Evolutionary conservation across 1,140 invertebrate genomes (phyloP).

Genomic region (Drosophila simulans): DNA sequence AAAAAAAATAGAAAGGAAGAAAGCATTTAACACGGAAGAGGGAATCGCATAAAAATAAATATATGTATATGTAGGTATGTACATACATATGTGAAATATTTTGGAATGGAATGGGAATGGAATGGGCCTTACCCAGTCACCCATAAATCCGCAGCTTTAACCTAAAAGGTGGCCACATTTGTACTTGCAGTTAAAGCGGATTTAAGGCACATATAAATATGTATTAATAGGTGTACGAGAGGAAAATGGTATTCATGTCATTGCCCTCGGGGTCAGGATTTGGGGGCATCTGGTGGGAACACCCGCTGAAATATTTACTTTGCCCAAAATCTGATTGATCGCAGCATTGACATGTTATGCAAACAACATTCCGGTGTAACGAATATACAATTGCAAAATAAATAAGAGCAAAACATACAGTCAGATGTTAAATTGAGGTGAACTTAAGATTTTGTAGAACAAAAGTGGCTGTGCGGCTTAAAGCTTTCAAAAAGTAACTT

Average conservation of each 20-base stretch:
- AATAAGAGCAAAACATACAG: not conserved
- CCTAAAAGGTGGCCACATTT: constrained; percentile 45
- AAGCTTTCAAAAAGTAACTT: too few relatives aligned
- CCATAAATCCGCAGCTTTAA: constrained; percentile 30
- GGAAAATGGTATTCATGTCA: constrained; percentile 6
- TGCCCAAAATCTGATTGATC: constrained; percentile 4
- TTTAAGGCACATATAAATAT: constrained; percentile 1
- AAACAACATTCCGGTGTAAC: constrained; percentile 6
- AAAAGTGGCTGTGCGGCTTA: too few relatives aligned
- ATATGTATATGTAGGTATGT: constrained; percentile 17
- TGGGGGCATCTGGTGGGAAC: constrained; percentile 4
- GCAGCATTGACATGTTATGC: not conserved
- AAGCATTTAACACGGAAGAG: constrained; percentile 49
- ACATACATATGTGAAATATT: not conserved
- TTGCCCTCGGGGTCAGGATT: constrained; percentile 10
- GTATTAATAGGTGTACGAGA: not conserved
- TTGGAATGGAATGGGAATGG: not conserved
- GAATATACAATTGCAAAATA: not conserved
- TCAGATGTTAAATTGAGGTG: not conserved
- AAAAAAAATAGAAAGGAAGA: constrained; percentile 9
- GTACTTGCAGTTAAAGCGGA: constrained; percentile 18
- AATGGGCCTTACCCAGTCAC: constrained; percentile 9
- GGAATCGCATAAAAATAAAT: constrained; percentile 44
- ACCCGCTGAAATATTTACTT: constrained; percentile 16
- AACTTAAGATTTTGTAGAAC: too few relatives aligned